Evolutionary conservation across 2,797 vertebrate species (phyloP), one percentile per base, ranked within the genome.

Genomic region (Discoglossus pictus): DNA sequence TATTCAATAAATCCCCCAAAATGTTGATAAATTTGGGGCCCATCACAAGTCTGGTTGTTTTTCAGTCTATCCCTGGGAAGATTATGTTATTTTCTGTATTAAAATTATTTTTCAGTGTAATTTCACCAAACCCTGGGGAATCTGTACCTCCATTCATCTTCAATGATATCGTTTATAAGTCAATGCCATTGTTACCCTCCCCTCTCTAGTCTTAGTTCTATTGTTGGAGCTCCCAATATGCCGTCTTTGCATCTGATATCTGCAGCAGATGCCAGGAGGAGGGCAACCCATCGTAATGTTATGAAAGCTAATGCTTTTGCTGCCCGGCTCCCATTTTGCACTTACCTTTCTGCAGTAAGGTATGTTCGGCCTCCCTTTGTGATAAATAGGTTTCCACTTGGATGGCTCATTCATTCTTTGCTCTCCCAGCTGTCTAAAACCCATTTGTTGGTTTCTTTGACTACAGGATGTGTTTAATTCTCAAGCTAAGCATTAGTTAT

Each of bases 221-320:
- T 23, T n/a, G 35, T 42, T 61, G 50, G 31, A 17, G 39, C 40
- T 48, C 16, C 60, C 67, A 70, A 63, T 70, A 63, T 63, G 67
- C 34, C 10, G 15, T 43, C 35, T 50, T 56, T 56, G 60, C 52
- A 70, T 70, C 51, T 48, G 67, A 70, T 70, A 70, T 62, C 42
- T 38, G 27, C 34, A 44, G 40, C 67, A 70, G 67, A 70, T 70
- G 67, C 53, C 62, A 42, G 60, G 52, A 63, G 67, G 67, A 62
- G 42, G 67, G 59, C 50, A 69, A 16, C 15, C 13, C 39, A n/a
- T n/a, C n/a, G n/a, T n/a, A n/a, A n/a, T n/a, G n/a, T n/a, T 20
- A 15, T 46, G 25, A 44, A 52, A 54, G 56, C 48, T 15, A n/a
- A 27, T 24, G 52, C 42, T 48, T 39, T 51, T 11, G 9, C 21